These are phyloP conservation scores for Acanthosepion esculentum DNA, from an alignment of 2,888 invertebrate genomes.

Conservation along the genomic window DNA sequence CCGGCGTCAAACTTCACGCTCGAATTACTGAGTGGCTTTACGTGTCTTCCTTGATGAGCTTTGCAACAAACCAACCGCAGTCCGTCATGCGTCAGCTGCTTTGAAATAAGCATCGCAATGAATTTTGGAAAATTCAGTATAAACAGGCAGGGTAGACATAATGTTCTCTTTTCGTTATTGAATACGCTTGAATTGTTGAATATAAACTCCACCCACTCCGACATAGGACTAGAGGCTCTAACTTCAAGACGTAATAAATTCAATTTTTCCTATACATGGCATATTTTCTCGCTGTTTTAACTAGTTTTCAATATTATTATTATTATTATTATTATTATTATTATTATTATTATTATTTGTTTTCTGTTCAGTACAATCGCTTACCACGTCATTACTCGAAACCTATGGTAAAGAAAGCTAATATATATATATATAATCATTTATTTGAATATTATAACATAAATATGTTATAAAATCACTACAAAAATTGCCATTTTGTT, in stretches of 20 bases:
- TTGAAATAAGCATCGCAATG: not conserved
- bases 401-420: too few species aligned
- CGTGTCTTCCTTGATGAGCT: not conserved
- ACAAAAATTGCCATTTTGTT: too few species aligned
- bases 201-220: not conserved
- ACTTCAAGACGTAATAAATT: not conserved
- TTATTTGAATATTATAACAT: too few species aligned
- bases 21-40: constrained; percentile 8
- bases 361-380: too few species aligned
- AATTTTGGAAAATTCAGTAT: not conserved
- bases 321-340: constrained; percentile 13
- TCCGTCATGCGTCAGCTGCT: not conserved
- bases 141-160: not conserved
- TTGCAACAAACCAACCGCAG: not conserved
- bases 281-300: not conserved
- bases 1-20: not conserved
- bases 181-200: not conserved
- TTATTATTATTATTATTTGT: not conserved
- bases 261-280: not conserved
- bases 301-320: not conserved
- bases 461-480: too few species aligned
- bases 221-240: not conserved
- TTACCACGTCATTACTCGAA: too few species aligned
- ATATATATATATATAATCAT: too few species aligned
- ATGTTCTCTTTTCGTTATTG: not conserved